A percentile compares a stretch with the other conserved stretches of the same genome.
phyloP scores from a whole-genome alignment of 2,888 invertebrate species.

The Nomada goodeniana region DNA sequence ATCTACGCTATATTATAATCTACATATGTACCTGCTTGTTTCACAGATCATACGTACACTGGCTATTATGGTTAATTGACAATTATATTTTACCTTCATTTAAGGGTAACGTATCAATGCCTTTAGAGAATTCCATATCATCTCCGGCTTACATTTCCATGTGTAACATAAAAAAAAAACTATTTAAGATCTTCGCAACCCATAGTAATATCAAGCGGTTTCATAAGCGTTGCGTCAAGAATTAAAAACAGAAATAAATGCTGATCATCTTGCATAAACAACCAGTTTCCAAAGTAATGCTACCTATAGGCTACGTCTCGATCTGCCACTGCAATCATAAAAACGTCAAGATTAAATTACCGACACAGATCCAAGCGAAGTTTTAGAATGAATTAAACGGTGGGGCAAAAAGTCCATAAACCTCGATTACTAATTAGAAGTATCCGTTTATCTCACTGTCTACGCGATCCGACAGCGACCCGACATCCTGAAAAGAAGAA shows the following conservation, averaged over 20 bases:
- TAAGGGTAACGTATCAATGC: too few relatives aligned
- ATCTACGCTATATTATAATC: too few relatives aligned
- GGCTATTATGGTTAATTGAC: too few relatives aligned
- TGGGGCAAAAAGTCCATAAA: constrained; percentile 23
- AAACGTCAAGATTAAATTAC: not conserved
- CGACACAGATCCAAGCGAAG: too few relatives aligned
- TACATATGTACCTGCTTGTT: too few relatives aligned
- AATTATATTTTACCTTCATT: too few relatives aligned
- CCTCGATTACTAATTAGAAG: constrained; percentile 46
- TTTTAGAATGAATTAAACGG: constrained; percentile 15
- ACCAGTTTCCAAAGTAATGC: not conserved
- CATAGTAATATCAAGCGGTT: not conserved
- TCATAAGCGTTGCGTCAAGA: not conserved
- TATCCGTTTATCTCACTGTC: constrained; percentile 47
- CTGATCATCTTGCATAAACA: not conserved
- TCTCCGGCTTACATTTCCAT: too few relatives aligned
- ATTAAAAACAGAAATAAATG: not conserved
- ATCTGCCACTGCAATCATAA: not conserved
- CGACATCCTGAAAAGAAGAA: constrained; percentile 25
- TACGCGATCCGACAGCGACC: constrained; percentile 13
- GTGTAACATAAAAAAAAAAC: too few relatives aligned
- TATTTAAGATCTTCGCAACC: too few relatives aligned
- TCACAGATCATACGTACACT: too few relatives aligned
- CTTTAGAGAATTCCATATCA: too few relatives aligned
- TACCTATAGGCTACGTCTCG: too few relatives aligned